Evolutionary conservation across 2,113 vertebrate genomes (phyloP).

Genomic region (Anhinga anhinga): DNA sequence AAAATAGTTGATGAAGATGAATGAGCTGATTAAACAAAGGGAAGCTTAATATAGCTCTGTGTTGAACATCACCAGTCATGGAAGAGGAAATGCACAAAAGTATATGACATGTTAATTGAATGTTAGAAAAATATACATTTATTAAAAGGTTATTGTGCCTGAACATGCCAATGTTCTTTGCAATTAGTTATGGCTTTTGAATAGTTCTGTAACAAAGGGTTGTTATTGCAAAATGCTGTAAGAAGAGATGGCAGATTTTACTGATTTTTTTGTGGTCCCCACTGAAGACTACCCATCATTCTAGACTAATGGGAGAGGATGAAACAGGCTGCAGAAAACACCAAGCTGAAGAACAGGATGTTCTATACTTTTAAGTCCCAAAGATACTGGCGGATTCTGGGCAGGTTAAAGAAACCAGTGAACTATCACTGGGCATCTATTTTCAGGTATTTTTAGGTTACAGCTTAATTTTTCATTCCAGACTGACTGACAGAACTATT

Average conservation of each 20-base stretch:
- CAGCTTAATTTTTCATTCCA: background rate
- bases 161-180: background rate
- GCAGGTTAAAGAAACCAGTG: background rate
- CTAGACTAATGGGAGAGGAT: background rate
- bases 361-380: background rate
- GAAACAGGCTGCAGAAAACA: background rate
- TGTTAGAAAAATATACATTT: conserved; percentile 17
- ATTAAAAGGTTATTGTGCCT: background rate
- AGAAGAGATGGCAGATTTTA: background rate
- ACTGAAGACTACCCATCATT: background rate
- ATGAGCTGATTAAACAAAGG: conserved; percentile 20
- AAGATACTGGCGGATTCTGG: background rate
- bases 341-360: background rate
- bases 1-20: conserved; percentile 8
- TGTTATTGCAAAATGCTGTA: background rate
- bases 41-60: background rate
- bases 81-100: background rate
- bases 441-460: background rate
- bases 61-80: background rate
- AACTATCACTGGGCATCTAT: background rate
- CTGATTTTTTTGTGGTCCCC: background rate
- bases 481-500: background rate
- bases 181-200: background rate
- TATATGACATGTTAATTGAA: background rate
- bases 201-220: background rate